Base-by-base conservation (phyloP, 2,113 vertebrate genomes). In the Hassar affinis region DNA sequence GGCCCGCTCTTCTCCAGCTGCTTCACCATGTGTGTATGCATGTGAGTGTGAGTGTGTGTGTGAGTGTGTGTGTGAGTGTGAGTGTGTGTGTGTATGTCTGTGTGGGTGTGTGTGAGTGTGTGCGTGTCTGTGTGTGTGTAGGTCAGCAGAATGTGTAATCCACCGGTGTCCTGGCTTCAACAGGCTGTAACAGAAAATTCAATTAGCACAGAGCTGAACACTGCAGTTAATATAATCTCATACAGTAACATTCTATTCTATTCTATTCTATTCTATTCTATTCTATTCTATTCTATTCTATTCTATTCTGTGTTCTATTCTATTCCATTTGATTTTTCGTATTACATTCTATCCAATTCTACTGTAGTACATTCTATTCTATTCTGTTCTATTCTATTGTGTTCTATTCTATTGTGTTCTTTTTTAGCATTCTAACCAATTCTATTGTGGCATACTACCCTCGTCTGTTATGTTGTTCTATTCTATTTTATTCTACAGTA, bases 181-280 rank as follows among this genome's bases (percentile, higher is more conserved):
- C 91, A 92, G 84, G 88, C 93, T 94, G 89, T 2, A n/a, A 80
- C 17, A 77, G 86, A 86, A 68, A 47, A 87, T 85, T 88, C 57
- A 10, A 12, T 76, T 84, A 66, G 56, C 80, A 84, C 90, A 82
- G 89, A 80, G 74, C 61, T 61, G 2, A 51, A 77, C 75, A 79
- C 51, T 6, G 0, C 0, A 54, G 45, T 62, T 49, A n/a, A 57
- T 20, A 25, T 56, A 22, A 45, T 9, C 38, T 42, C 11, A 1
- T 62, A 14, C 2, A 33, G 15, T 64, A 2, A 6, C 9, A 38
- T 22, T 22, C 0, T 12, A 25, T 6, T 20, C 9, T 69, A 10
- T 8, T 66, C 30, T 18, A 35, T 15, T 62, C n/a, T 30, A 30
- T 15, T 30, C n/a, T 27, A 62, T 30, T 62, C 11, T 15, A 14